Conservation (phyloP, 2,888 invertebrate species). For the Oligia fasciuncula region DNA sequence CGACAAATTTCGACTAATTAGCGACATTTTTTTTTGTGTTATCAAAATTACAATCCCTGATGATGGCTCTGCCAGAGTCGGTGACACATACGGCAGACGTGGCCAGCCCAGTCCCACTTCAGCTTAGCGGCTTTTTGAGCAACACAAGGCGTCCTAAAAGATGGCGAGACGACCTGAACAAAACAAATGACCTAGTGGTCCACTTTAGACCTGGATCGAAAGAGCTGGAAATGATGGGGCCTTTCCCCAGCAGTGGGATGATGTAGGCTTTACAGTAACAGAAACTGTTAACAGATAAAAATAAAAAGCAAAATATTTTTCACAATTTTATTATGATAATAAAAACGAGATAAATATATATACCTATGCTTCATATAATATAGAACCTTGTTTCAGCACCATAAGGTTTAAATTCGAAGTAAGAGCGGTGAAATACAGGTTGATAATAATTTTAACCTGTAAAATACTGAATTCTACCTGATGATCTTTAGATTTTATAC, state of each 20-base stretch:
- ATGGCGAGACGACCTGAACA: not conserved
- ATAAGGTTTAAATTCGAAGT: constrained; percentile 48
- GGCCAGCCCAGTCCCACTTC: not conserved
- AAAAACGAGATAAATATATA: constrained; percentile 54
- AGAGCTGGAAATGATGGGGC: not conserved
- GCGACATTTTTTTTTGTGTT: no score
- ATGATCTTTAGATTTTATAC: not conserved
- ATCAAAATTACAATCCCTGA: no score
- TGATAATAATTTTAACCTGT: not conserved
- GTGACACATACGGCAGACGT: no score
- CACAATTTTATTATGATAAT: constrained; percentile 62
- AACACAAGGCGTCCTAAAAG: not conserved
- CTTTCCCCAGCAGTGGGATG: not conserved
- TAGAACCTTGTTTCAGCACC: constrained; percentile 62
- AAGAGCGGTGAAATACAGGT: constrained; percentile 9
- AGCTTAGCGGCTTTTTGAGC: not conserved
- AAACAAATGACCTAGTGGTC: not conserved
- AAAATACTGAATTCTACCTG: not conserved
- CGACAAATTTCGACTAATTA: no score
- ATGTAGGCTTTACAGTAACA: not conserved
- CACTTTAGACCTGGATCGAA: not conserved
- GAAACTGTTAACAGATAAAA: not conserved
- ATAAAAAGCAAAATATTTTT: constrained; percentile 27
- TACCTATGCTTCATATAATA: constrained; percentile 28
- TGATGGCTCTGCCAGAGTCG: no score